Evolutionary conservation across 2,113 vertebrate species (phyloP).

Genomic region (Potamarius usumacintae): DNA sequence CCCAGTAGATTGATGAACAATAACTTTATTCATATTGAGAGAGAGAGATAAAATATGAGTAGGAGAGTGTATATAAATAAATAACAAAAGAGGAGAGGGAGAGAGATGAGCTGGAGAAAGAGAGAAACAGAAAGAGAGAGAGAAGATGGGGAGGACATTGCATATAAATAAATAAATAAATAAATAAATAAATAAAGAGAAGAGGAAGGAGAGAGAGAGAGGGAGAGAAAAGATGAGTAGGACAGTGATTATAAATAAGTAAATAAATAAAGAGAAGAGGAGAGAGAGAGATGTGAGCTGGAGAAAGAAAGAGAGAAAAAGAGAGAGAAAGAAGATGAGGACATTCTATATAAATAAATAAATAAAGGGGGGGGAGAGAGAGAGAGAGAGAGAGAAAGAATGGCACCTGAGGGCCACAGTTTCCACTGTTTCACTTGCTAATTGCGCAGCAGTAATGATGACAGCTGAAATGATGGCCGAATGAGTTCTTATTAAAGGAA

Average conservation of each 20-base stretch:
- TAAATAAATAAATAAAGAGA: too few relatives aligned
- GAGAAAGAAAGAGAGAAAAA: background rate
- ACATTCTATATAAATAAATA: too few relatives aligned
- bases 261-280: too few relatives aligned
- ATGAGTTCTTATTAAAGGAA: slow-evolving; percentile 24
- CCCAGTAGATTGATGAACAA: background rate
- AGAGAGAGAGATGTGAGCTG: too few relatives aligned
- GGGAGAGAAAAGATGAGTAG: background rate
- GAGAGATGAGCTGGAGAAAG: background rate
- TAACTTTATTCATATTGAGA: background rate
- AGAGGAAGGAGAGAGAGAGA: background rate
- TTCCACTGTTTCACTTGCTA: slow-evolving; percentile 23
- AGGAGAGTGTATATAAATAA: too few relatives aligned
- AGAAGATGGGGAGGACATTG: background rate
- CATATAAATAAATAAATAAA: too few relatives aligned
- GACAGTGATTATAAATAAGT: too few relatives aligned
- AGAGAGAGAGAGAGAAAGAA: background rate
- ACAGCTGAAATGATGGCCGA: slow-evolving; percentile 15
- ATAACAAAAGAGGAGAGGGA: too few relatives aligned
- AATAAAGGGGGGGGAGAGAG: background rate
- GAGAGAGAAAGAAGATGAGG: background rate
- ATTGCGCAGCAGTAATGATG: slow-evolving; percentile 21
- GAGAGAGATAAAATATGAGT: background rate
- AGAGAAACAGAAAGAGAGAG: background rate
- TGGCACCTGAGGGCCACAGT: background rate